These are phyloP conservation scores for Corydoras maculifer DNA, from an alignment of 2,113 vertebrate species.

Conservation along the genomic window DNA sequence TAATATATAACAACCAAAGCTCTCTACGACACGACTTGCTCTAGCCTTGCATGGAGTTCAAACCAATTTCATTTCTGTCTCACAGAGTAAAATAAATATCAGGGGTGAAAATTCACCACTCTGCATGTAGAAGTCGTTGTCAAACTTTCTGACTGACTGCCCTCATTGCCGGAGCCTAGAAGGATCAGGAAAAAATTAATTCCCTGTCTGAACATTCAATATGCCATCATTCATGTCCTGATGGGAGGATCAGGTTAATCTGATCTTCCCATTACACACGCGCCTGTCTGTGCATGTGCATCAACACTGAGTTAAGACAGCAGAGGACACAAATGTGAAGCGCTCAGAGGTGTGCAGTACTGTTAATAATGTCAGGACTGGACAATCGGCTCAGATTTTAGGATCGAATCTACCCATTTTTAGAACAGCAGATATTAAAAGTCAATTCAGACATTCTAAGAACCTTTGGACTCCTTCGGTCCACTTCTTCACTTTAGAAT, in stretches of 20 bases:
- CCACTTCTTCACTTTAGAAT: no score
- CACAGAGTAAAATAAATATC: neutral
- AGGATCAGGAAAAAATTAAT: conserved; percentile 1
- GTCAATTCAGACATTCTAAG: no score
- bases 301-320: no score
- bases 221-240: neutral
- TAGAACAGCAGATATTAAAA: no score
- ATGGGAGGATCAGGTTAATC: conserved; percentile 2
- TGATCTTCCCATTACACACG: conserved; percentile 10
- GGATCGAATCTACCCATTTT: no score
- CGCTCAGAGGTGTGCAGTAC: no score
- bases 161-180: conserved; percentile 8
- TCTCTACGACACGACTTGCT: neutral
- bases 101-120: neutral
- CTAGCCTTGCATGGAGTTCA: neutral
- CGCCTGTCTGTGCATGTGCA: no score
- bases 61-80: conserved; percentile 1
- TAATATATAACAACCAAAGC: no score
- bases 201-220: conserved; percentile 7
- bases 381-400: no score
- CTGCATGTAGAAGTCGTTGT: conserved; percentile 14
- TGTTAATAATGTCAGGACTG: no score
- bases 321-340: no score
- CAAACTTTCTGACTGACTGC: conserved; percentile 11
- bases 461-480: no score